Evolutionary conservation across 2,888 invertebrate species (phyloP), one percentile per base, ranked within the genome.

Genomic region (Limnephilus marmoratus): DNA sequence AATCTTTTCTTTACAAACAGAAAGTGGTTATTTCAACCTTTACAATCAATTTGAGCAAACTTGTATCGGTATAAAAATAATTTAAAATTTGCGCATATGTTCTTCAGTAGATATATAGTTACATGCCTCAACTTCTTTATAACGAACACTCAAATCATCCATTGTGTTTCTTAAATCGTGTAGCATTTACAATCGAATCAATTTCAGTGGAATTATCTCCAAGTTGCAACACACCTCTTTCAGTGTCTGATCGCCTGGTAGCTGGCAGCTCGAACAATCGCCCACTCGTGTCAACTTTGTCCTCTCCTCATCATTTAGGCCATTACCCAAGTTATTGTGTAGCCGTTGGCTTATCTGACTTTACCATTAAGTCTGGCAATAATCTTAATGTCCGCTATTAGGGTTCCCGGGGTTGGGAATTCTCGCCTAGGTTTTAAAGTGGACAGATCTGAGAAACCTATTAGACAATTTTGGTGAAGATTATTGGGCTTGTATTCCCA

Each of bases 381-480:
- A 93, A 93, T 93, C 93, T 93, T 93, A 93, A 93, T 93, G 91
- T 85, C 82, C 88, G 80, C 90, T 91, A 91, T 93, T 93, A 92
- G 68, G 90, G 85, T 81, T 90, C 90, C 53, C 80, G 37, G 91
- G 49, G 45, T 49, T 86, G 87, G 85, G 83, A 53, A 86, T 86
- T 45, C 86, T 29, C 41, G 86, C 86, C 29, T 45, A 86, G 86
- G 86, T 45, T 86, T 86, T 86, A 86, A 41, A 49, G 45, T 86
- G 45, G 31, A 86, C 86, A 15, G 86, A 86, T 68, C 68, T 68
- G 24, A 68, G 24, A n/a, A n/a, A 68, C 68, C 68, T 82, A 31
- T 82, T 82, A 82, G 15, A 34, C 18, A 82, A 68, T 68, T 68
- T 68, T 15, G 68, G 68, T 68, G 68, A 68, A 68, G 68, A 68